Conservation (phyloP, 2,888 invertebrate genomes). For the Lepidocyrtoides sp. region DNA sequence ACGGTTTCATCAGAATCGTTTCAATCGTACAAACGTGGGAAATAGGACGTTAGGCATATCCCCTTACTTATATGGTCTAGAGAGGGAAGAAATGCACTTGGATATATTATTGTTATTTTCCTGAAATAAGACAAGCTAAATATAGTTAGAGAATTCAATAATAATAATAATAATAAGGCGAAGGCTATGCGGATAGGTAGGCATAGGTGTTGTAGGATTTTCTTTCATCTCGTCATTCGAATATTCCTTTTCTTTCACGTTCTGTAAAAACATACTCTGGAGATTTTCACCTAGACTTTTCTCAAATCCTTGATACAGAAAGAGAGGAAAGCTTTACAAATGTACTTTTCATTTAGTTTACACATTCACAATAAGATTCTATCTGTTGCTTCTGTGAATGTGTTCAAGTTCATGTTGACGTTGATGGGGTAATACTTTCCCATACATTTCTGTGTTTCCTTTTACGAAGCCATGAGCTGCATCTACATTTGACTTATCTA, state of each 20-base stretch:
- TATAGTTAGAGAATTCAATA: background rate
- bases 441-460: no score
- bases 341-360: slow-evolving; percentile 15
- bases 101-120: background rate
- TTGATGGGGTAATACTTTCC: background rate
- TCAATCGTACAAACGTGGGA: slow-evolving; percentile 9
- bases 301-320: background rate
- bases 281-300: background rate
- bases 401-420: background rate
- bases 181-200: background rate
- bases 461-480: no score
- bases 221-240: slow-evolving; percentile 31
- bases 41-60: background rate
- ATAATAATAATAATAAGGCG: background rate
- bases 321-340: background rate
- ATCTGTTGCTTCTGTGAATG: slow-evolving; percentile 28
- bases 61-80: no score
- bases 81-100: background rate
- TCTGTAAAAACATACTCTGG: slow-evolving; percentile 27
- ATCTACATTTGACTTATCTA: no score
- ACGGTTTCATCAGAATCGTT: slow-evolving; percentile 6
- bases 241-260: slow-evolving; percentile 18
- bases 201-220: background rate
- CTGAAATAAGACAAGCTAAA: background rate
- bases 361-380: background rate